Evolutionary conservation across 1,140 invertebrate species (phyloP).

Genomic region (Holotrichia oblita): DNA sequence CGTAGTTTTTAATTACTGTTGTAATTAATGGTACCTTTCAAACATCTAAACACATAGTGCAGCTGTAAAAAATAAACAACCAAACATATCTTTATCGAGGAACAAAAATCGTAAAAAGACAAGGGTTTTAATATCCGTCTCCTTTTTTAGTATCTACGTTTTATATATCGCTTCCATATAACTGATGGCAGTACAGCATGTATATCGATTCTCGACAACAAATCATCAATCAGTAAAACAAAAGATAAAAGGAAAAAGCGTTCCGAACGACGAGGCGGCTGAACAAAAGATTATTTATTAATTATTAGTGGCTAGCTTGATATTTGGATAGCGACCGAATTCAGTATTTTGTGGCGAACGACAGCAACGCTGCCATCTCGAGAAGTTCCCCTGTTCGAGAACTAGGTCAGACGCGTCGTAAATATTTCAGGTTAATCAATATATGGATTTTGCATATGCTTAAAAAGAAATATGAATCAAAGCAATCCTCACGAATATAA

Average conservation of each 20-base stretch:
- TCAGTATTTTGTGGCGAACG: not conserved
- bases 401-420: conserved; percentile 8
- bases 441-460: conserved; percentile 16
- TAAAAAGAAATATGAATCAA: conserved; percentile 13
- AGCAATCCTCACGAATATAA: conserved; percentile 4
- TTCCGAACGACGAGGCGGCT: not conserved
- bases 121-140: no score
- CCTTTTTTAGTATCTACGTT: no score
- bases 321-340: not conserved
- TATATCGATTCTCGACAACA: not conserved
- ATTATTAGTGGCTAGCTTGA: not conserved
- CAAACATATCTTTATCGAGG: no score
- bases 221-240: not conserved
- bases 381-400: conserved; percentile 8
- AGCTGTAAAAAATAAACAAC: no score
- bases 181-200: not conserved
- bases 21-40: no score
- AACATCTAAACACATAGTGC: no score
- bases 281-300: conserved; percentile 11
- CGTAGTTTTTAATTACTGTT: no score
- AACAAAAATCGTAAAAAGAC: no score
- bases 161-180: not conserved
- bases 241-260: not conserved
- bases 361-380: not conserved
- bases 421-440: conserved; percentile 18